These are phyloP conservation scores for Ctenoplectra terminalis DNA, from an alignment of 1,140 invertebrate species.

Conservation along the genomic window DNA sequence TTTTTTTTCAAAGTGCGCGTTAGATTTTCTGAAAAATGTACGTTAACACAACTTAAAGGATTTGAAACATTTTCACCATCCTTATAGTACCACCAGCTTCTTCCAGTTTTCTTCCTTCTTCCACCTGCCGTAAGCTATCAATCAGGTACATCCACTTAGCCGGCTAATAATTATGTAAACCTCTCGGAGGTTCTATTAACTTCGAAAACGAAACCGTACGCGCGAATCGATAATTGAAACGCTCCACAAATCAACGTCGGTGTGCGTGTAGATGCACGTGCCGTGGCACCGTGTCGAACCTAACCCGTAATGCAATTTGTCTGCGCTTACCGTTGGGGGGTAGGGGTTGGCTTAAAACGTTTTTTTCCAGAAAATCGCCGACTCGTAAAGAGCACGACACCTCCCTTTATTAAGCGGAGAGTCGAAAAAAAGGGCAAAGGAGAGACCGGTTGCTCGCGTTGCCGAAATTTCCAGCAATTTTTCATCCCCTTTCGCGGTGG, in stretches of 20 bases:
- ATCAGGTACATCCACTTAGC: background rate
- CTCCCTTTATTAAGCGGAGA: constrained; percentile 66
- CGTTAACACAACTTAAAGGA: too few species aligned
- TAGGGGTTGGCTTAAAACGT: constrained; percentile 39
- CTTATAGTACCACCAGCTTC: too few species aligned
- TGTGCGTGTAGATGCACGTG: constrained; percentile 47
- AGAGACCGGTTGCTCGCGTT: constrained; percentile 23
- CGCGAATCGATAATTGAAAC: constrained; percentile 63
- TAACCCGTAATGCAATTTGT: constrained; percentile 65
- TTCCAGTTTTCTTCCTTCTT: background rate
- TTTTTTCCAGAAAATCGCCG: constrained; percentile 55
- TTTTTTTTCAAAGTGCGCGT: too few species aligned
- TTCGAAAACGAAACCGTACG: constrained; percentile 8
- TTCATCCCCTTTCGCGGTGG: constrained; percentile 69
- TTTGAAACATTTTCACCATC: too few species aligned
- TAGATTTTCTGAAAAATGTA: too few species aligned
- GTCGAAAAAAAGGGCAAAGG: constrained; percentile 5
- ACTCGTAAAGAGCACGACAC: constrained; percentile 5
- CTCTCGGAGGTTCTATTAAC: background rate
- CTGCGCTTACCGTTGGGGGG: constrained; percentile 5
- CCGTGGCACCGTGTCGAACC: constrained; percentile 17
- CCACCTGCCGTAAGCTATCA: background rate
- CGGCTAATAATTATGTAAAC: background rate
- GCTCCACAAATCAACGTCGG: constrained; percentile 45
- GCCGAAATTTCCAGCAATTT: constrained; percentile 72